A percentile compares a stretch with the other conserved stretches of the same genome.
Conservation (phyloP, 2,797 vertebrate genomes). For the Rhinichthys osculus region DNA sequence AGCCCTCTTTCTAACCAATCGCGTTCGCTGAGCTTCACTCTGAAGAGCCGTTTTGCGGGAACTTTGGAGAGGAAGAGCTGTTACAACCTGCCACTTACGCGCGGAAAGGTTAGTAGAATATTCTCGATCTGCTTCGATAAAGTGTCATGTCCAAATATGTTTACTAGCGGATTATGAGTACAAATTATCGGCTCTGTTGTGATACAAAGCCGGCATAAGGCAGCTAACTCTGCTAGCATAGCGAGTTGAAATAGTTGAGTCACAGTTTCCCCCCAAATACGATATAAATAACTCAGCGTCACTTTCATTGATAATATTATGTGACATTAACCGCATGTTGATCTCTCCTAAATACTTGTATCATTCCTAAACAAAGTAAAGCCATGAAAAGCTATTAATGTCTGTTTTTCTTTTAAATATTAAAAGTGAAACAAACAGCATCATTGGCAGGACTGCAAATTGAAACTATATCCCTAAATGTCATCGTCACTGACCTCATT, state of each 20-base stretch:
- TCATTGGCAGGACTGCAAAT: background rate
- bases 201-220: background rate
- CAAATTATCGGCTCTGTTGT: background rate
- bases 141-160: background rate
- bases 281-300: background rate
- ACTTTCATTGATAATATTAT: background rate
- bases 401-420: background rate
- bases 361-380: background rate
- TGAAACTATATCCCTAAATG: background rate
- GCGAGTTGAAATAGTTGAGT: background rate
- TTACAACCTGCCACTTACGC: background rate
- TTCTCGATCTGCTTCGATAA: background rate
- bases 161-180: background rate
- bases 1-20: slow-evolving; percentile 23
- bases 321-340: background rate
- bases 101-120: slow-evolving; percentile 20
- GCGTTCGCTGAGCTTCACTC: background rate
- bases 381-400: no score
- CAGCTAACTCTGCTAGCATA: slow-evolving; percentile 34
- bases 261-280: background rate
- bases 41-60: slow-evolving; percentile 73
- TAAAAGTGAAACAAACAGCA: slow-evolving; percentile 2
- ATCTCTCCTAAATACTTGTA: background rate
- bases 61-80: slow-evolving; percentile 64
- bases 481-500: no score